phyloP scores from a whole-genome alignment of 2,797 vertebrate species.

The Pseudomugil tenellus region DNA sequence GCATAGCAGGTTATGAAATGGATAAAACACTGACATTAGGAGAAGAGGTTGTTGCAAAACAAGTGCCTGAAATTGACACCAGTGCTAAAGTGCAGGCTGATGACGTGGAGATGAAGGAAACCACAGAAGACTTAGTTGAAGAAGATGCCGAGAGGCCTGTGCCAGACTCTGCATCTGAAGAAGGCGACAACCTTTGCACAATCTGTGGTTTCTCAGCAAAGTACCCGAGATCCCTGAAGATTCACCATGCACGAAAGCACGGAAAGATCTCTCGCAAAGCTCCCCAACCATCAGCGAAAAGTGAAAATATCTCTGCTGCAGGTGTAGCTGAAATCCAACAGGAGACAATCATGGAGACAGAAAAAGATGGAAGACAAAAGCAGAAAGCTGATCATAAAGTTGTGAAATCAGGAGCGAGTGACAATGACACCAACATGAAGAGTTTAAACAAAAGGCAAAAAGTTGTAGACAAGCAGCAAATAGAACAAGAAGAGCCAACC shows the following conservation, averaged over 20 bases:
- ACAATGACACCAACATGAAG: slow-evolving; percentile 74
- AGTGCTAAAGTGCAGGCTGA: slow-evolving; percentile 33
- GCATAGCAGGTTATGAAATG: slow-evolving; percentile 59
- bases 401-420: slow-evolving; percentile 49
- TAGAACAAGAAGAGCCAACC: slow-evolving; percentile 68
- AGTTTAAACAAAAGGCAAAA: slow-evolving; percentile 73
- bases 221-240: slow-evolving; percentile 82
- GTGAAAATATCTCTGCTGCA: slow-evolving; percentile 20
- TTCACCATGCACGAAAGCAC: slow-evolving; percentile 78
- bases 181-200: slow-evolving; percentile 53
- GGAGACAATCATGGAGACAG: slow-evolving; percentile 48
- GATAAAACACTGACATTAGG: slow-evolving; percentile 64
- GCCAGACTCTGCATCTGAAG: slow-evolving; percentile 19
- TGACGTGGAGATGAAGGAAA: slow-evolving; percentile 53
- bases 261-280: slow-evolving; percentile 43
- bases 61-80: slow-evolving; percentile 50
- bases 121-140: slow-evolving; percentile 27
- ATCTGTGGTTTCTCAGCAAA: slow-evolving; percentile 77
- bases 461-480: slow-evolving; percentile 75
- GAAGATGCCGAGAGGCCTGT: slow-evolving; percentile 18
- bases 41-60: slow-evolving; percentile 51
- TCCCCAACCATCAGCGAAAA: slow-evolving; percentile 22
- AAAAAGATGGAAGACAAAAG: slow-evolving; percentile 44
- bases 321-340: slow-evolving; percentile 33
- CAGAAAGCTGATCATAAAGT: slow-evolving; percentile 47